Conservation (phyloP, 2,888 invertebrate species). For the Spilosoma lubricipeda region DNA sequence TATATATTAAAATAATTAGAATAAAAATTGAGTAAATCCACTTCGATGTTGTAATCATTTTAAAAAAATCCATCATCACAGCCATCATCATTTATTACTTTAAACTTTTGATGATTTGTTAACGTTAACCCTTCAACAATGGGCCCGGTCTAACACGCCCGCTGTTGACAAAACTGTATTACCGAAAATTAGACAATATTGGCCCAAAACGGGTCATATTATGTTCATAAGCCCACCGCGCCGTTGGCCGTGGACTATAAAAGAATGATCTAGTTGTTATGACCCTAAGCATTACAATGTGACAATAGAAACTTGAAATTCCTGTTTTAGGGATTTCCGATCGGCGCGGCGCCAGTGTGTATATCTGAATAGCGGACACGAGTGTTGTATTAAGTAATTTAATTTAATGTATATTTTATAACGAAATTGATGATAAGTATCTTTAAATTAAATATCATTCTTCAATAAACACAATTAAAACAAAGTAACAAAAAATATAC, state of each 20-base stretch:
- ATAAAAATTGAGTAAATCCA: too few relatives aligned
- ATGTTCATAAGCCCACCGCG: constrained; percentile 75
- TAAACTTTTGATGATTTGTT: constrained; percentile 79
- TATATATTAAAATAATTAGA: too few relatives aligned
- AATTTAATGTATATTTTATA: constrained; percentile 28
- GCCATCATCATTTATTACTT: constrained; percentile 74
- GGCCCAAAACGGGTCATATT: constrained; percentile 75
- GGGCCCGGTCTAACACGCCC: constrained; percentile 72
- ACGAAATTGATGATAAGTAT: neutral
- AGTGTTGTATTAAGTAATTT: constrained; percentile 45
- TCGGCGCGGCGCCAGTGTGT: constrained; percentile 37
- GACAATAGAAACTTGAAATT: constrained; percentile 77
- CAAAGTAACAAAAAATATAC: too few relatives aligned
- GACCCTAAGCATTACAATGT: constrained; percentile 73
- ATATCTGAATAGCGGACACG: constrained; percentile 46
- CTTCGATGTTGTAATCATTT: neutral
- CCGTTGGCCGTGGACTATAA: constrained; percentile 66
- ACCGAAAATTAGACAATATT: constrained; percentile 85
- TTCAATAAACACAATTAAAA: too few relatives aligned
- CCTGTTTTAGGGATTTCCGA: constrained; percentile 68
- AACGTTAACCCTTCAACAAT: constrained; percentile 74
- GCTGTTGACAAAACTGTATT: constrained; percentile 85
- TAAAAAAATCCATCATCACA: constrained; percentile 50
- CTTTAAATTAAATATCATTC: too few relatives aligned
- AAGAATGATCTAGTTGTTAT: constrained; percentile 78